A percentile compares a stretch with the other conserved stretches of the same genome.
Evolutionary conservation across 1,140 invertebrate species (phyloP).

Genomic region (Drosophila melanogaster): Release_6_plus_ISO1_MT NT_033779.5:11689501-11690000

Average conservation of each 20-base stretch:
- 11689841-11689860: conserved; percentile 64
- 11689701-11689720: conserved; percentile 68
- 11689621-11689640: not conserved
- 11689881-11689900: conserved; percentile 46
- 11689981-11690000: not conserved
- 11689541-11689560: conserved; percentile 34
- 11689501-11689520: conserved; percentile 13
- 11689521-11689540: conserved; percentile 15
- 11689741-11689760: conserved; percentile 74
- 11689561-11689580: conserved; percentile 7
- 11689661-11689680: conserved; percentile 81
- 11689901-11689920: conserved; percentile 1
- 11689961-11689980: not conserved
- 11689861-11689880: conserved; percentile 23
- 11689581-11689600: not conserved
- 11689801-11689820: conserved; percentile 34
- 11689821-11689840: conserved; percentile 79
- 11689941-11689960: conserved; percentile 29
- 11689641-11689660: conserved; percentile 32
- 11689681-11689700: conserved; percentile 78
- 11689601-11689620: conserved; percentile 4
- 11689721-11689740: conserved; percentile 81
- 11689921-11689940: conserved; percentile 1
- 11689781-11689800: conserved; percentile 68
- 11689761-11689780: conserved; percentile 72